Evolutionary conservation across 2,797 vertebrate genomes (phyloP).

Genomic region (Micromesistius poutassou): DNA sequence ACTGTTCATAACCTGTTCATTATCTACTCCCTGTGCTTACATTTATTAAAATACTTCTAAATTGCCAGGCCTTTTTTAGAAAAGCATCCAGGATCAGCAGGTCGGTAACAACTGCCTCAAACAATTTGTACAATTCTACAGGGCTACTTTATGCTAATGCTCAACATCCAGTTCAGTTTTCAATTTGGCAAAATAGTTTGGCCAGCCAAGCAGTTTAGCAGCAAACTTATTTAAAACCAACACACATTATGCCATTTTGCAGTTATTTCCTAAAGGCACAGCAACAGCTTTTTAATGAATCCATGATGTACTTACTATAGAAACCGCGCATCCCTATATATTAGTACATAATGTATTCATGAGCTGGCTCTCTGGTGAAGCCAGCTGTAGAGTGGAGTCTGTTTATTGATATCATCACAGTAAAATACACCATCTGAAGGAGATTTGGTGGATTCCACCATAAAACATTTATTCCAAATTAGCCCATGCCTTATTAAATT

Average conservation of each 20-base stretch:
- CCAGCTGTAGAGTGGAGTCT: constrained; percentile 33
- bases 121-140: not conserved
- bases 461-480: constrained; percentile 12
- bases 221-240: not conserved
- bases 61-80: not conserved
- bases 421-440: not conserved
- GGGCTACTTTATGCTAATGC: not conserved
- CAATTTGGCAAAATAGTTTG: not conserved
- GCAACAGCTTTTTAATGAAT: not conserved
- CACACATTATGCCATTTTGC: not conserved
- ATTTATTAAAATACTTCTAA: not conserved
- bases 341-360: constrained; percentile 35
- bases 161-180: not conserved
- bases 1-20: not conserved
- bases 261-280: not conserved
- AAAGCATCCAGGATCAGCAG: not conserved
- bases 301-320: not conserved
- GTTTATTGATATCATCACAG: constrained; percentile 40
- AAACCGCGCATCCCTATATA: not conserved
- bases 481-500: not conserved
- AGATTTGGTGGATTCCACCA: not conserved
- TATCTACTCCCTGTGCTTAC: not conserved
- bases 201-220: not conserved
- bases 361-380: constrained; percentile 8
- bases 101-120: not conserved